Base-by-base conservation (phyloP, 2,797 vertebrate species). In the Syndactyla subalaris region DNA sequence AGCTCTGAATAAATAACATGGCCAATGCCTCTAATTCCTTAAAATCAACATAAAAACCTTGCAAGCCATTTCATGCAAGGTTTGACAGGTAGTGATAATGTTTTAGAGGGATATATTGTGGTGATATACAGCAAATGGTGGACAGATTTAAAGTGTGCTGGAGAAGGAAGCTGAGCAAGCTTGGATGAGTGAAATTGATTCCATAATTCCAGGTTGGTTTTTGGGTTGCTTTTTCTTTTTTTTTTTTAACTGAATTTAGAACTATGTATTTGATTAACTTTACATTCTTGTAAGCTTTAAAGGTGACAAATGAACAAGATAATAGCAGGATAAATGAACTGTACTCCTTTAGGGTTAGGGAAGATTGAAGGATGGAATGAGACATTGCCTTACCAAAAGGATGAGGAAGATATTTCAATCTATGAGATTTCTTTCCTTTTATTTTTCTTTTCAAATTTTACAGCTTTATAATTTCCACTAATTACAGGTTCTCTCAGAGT, bases 1-100 rank as follows among this genome's bases (percentile, higher is more conserved):
- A 96, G 27, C 48, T 94, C 72, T 82, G 85, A 97, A 97, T 96
- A 97, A 97, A 97, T 96, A 97, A 86, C 85, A 96, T 54, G 80
- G 43, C 43, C 63, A 85, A 59, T 95, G 92, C 63, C 96, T 92
- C 83, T 97, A 96, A 97, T 96, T 97, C 94, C 92, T 97, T 97
- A 96, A 98, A 96, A 96, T 96, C 89, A 96, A 74, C 88, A 79
- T 94, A 89, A 96, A 97, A 96, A 46, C 71, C 41, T 86, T 96
- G 75, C 71, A 94, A 94, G 82, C 30, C 97, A 93, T 97, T 98
- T 97, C 84, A 96, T 97, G 95, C 71, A 92, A 97, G 61, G 54
- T 96, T 97, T 97, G 89, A 96, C 79, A 95, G 91, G 62, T 89
- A 46, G 21, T 52, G 55, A 95, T 97, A 94, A 90, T 68, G 63